Base-by-base conservation (phyloP, 2,113 vertebrate genomes). In the Nothobranchius kuhntae region DNA sequence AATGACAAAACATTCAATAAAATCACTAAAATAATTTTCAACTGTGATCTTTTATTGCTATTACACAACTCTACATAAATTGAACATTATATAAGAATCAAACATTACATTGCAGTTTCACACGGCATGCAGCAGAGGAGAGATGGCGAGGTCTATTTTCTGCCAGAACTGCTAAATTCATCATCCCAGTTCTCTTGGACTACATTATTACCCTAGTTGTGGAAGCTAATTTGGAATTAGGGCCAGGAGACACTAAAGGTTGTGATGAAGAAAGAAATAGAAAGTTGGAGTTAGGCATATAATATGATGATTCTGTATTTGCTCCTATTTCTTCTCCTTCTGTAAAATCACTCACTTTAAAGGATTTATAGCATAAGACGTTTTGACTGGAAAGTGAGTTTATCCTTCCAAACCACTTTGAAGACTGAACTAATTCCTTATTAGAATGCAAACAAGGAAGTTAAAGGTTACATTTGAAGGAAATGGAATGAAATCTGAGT, bases 131-230 rank as follows among this genome's bases (percentile, higher is more conserved):
- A 60, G 73, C 26, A 24, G 51, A 58, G 51, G 48, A 57, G 53
- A 62, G 62, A 67, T 9, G 17, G 3, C 8, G 57, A 78, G 68
- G 77, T 85, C 80, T 81, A 69, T 77, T 72, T 73, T 73, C 73
- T 88, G 75, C 68, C 75, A 75, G 66, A 66, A 82, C 83, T 77
- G 73, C 92, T 93, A 93, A 92, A 90, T 92, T 80, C 87, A 85
- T 83, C 89, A 91, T 92, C 91, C 91, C 91, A 90, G 87, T 91
- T 89, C 91, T 92, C 90, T 81, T 92, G 91, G 86, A 88, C 92
- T 91, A 92, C 89, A 92, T 93, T 81, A 84, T 87, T 87, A 90
- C 78, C 87, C 91, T 92, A 92, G 90, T 92, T 92, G 89, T 84
- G 81, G 72, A 65, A 62, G 86, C 86, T 93, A 93, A 92, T 93